A percentile compares a stretch with the other conserved stretches of the same genome.
These are phyloP conservation scores for Bagarius yarrelli DNA, from an alignment of 2,113 vertebrate species.

Conservation along the genomic window DNA sequence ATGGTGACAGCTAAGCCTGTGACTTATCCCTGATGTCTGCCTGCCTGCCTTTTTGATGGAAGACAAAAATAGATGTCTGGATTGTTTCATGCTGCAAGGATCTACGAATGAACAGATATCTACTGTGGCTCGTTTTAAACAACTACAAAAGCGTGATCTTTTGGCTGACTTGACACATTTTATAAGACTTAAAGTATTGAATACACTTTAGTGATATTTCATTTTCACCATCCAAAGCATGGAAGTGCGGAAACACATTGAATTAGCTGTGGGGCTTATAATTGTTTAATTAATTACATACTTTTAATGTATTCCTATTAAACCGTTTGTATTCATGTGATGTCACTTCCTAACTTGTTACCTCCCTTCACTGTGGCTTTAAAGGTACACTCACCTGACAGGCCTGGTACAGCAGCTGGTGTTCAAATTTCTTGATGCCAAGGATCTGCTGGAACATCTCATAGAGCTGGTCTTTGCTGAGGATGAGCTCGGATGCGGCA, in stretches of 20 bases:
- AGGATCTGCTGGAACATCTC: conserved; percentile 99
- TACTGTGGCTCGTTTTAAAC: neutral
- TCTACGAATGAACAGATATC: conserved; percentile 49
- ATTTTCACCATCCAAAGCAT: neutral
- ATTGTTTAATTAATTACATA: neutral
- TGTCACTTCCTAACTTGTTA: neutral
- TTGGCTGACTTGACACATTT: neutral
- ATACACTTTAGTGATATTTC: neutral
- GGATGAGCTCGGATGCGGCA: conserved; percentile 94
- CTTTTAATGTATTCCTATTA: neutral
- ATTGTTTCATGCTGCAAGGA: conserved; percentile 52
- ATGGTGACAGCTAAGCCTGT: conserved; percentile 54
- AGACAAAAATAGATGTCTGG: conserved; percentile 56
- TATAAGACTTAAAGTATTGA: neutral
- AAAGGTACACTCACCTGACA: conserved; percentile 83
- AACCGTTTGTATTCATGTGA: neutral
- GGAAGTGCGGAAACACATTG: neutral
- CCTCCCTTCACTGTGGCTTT: neutral
- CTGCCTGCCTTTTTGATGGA: conserved; percentile 53
- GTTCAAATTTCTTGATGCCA: conserved; percentile 98
- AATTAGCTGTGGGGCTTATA: neutral
- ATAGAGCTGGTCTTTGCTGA: conserved; percentile 98
- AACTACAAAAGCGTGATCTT: neutral
- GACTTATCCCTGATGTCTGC: conserved; percentile 58
- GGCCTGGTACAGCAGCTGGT: conserved; percentile 96